Evolutionary conservation across 2,888 invertebrate species (phyloP).

Genomic region (Leuctra nigra): DNA sequence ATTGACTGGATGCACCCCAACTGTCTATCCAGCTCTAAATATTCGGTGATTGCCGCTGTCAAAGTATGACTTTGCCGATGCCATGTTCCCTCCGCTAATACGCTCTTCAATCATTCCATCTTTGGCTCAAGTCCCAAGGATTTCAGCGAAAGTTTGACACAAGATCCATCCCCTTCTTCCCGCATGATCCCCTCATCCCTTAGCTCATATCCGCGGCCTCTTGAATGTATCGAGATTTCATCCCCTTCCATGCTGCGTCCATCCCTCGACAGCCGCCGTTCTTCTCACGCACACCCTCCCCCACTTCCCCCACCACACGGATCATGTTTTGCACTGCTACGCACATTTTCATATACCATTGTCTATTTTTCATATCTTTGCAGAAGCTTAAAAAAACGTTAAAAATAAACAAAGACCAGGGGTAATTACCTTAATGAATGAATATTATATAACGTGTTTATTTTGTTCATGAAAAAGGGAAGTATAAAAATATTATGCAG

Average conservation of each 20-base stretch:
- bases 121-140: slow-evolving; percentile 1
- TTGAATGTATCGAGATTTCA: neutral
- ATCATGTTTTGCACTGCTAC: neutral
- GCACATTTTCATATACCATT: neutral
- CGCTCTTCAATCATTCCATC: slow-evolving; percentile 15
- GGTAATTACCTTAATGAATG: slow-evolving; percentile 12
- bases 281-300: neutral
- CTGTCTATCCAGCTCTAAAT: too few species aligned
- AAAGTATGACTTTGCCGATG: too few species aligned
- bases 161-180: neutral
- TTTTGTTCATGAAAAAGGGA: slow-evolving; percentile 9
- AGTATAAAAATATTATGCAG: slow-evolving; percentile 2
- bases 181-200: neutral
- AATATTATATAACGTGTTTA: slow-evolving; percentile 8
- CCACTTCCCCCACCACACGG: neutral
- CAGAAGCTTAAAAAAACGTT: neutral
- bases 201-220: neutral
- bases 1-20: too few species aligned
- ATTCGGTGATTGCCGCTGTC: too few species aligned
- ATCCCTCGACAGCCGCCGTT: neutral
- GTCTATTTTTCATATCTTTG: neutral
- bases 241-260: neutral
- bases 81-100: slow-evolving; percentile 10
- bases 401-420: neutral
- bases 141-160: slow-evolving; percentile 12